phyloP scores from a whole-genome alignment of 2,113 vertebrate genomes.

The Phylloscopus trochilus region DNA sequence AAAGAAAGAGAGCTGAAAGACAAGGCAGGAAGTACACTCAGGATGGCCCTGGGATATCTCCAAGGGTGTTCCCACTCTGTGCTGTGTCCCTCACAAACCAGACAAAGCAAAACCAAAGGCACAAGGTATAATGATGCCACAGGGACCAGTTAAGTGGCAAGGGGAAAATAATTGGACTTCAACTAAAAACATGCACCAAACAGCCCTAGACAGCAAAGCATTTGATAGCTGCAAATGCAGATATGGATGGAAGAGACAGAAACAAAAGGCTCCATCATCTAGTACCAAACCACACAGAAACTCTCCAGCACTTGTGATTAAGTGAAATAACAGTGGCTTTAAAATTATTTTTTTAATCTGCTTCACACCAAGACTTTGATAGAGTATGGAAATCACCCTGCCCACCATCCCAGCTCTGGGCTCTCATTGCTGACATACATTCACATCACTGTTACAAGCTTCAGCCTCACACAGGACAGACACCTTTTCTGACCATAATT shows the following conservation, averaged over 20 bases:
- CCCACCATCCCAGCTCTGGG: background rate
- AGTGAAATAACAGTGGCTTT: background rate
- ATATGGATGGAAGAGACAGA: background rate
- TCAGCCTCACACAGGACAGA: background rate
- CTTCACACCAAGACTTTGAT: background rate
- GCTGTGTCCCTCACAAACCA: background rate
- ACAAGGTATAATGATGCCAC: accelerated
- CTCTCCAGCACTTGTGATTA: background rate
- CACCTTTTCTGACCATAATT: background rate
- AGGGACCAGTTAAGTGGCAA: background rate
- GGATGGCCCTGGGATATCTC: background rate
- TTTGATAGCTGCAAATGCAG: background rate
- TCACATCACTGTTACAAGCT: background rate
- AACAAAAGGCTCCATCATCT: background rate
- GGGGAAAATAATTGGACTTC: background rate
- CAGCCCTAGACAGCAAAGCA: background rate
- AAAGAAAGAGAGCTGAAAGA: background rate
- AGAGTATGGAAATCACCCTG: background rate
- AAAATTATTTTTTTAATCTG: background rate
- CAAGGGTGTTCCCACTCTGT: background rate
- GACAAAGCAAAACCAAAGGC: background rate
- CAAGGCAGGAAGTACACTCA: background rate
- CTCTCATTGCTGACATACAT: background rate
- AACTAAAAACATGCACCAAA: background rate
- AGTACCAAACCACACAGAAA: background rate